These are phyloP conservation scores for Alexandromys fortis DNA, from an alignment of 2,113 vertebrate genomes.

Conservation along the genomic window DNA sequence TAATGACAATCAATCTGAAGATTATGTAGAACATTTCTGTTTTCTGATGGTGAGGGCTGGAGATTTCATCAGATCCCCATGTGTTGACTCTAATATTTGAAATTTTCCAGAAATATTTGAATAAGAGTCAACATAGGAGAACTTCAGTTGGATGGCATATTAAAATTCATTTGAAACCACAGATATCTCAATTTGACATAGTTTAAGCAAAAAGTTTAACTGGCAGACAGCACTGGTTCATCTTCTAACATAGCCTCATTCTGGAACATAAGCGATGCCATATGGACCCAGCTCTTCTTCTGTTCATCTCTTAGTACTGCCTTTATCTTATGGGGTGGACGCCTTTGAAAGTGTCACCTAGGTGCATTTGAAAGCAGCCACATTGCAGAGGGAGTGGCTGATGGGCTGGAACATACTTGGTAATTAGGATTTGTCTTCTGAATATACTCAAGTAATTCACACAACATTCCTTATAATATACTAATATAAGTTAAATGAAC, in stretches of 20 bases:
- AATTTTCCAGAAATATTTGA: neutral
- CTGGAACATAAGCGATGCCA: neutral
- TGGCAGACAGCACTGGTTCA: neutral
- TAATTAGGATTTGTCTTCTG: neutral
- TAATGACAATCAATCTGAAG: neutral
- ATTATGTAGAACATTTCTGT: neutral
- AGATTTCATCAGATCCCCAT: neutral
- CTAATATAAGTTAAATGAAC: too few species aligned
- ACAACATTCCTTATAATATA: neutral
- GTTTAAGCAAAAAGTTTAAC: neutral
- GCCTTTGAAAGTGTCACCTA: neutral
- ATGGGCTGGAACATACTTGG: neutral
- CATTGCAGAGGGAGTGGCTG: neutral
- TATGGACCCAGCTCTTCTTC: neutral
- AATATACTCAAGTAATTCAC: neutral
- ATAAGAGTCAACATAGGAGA: neutral
- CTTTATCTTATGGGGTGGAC: neutral
- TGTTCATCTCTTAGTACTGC: fast-evolving
- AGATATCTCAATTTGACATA: neutral
- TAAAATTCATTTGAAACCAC: neutral
- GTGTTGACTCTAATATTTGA: neutral
- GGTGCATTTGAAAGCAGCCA: neutral
- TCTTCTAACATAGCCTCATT: neutral
- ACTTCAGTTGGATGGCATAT: neutral
- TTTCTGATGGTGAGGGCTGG: neutral